Evolutionary conservation across 2,888 invertebrate genomes (phyloP).

Genomic region (Cephus spinipes): DNA sequence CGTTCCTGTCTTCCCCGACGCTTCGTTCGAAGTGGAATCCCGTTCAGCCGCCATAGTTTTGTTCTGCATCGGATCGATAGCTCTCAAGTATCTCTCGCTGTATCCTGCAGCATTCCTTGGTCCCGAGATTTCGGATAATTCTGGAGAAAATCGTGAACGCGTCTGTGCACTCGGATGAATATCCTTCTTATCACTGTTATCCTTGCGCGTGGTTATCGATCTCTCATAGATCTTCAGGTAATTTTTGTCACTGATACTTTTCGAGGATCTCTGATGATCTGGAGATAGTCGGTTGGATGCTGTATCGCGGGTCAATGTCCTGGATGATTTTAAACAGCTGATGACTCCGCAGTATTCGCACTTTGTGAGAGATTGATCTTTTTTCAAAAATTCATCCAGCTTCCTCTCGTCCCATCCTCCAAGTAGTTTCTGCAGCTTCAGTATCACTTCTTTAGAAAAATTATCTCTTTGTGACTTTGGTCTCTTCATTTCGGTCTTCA

Average conservation of each 20-base stretch:
- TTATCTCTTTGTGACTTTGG: conserved; percentile 24
- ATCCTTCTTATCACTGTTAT: background rate
- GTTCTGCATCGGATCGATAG: background rate
- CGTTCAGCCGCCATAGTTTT: background rate
- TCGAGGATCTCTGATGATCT: background rate
- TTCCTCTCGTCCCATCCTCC: conserved; percentile 24
- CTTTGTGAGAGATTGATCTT: conserved; percentile 33
- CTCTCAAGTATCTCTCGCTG: background rate
- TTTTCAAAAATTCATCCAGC: conserved; percentile 31
- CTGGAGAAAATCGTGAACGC: background rate
- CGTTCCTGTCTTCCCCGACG: background rate
- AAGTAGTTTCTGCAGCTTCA: conserved; percentile 31
- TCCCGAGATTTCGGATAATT: background rate
- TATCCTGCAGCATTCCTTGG: background rate
- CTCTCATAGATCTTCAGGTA: background rate
- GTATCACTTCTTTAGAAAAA: conserved; percentile 29
- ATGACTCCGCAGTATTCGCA: conserved; percentile 49
- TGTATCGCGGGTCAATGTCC: background rate
- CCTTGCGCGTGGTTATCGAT: background rate
- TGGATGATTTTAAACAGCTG: conserved; percentile 17
- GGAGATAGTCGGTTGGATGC: background rate
- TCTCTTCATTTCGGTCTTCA: conserved; percentile 8
- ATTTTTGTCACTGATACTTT: background rate
- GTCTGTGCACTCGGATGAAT: background rate
- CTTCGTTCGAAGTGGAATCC: background rate